A percentile compares a stretch with the other conserved stretches of the same genome.
phyloP scores from a whole-genome alignment of 2,888 invertebrate species.

The Chrysina gloriosa region DNA sequence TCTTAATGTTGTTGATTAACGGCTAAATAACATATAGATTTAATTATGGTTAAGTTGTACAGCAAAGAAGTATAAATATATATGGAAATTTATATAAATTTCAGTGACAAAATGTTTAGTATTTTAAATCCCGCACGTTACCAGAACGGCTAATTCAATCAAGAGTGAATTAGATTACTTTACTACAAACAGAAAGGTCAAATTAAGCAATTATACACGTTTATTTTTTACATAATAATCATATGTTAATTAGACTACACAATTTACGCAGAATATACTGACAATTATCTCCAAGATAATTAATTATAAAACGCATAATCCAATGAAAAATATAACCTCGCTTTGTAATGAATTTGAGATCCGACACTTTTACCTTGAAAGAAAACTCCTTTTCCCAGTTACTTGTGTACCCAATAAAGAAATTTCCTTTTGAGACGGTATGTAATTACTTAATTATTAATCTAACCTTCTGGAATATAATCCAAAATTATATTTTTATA shows the following conservation, averaged over 20 bases:
- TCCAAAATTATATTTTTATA: background rate
- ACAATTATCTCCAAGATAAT: slow-evolving; percentile 20
- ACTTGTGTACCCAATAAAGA: background rate
- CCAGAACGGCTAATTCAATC: slow-evolving; percentile 28
- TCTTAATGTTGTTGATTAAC: too few species aligned
- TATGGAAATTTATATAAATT: too few species aligned
- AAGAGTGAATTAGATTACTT: slow-evolving; percentile 34
- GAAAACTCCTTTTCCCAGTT: slow-evolving; percentile 7
- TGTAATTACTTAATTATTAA: background rate
- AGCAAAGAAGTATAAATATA: too few species aligned
- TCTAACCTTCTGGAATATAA: background rate
- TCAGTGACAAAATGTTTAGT: slow-evolving; percentile 1
- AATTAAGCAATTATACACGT: slow-evolving; percentile 25
- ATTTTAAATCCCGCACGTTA: slow-evolving; percentile 9
- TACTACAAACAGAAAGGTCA: slow-evolving; percentile 20
- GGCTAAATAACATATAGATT: too few species aligned
- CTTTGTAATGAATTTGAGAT: slow-evolving; percentile 25
- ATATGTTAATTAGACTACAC: slow-evolving; percentile 29
- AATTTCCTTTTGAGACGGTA: background rate
- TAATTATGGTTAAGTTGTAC: too few species aligned
- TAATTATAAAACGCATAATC: slow-evolving; percentile 30
- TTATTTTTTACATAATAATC: slow-evolving; percentile 19
- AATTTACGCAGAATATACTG: slow-evolving; percentile 28
- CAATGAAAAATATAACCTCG: slow-evolving; percentile 30
- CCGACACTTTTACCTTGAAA: slow-evolving; percentile 31